A percentile compares a stretch with the other conserved stretches of the same genome.
phyloP scores from a whole-genome alignment of 2,797 vertebrate genomes.

The Cuniculus paca region DNA sequence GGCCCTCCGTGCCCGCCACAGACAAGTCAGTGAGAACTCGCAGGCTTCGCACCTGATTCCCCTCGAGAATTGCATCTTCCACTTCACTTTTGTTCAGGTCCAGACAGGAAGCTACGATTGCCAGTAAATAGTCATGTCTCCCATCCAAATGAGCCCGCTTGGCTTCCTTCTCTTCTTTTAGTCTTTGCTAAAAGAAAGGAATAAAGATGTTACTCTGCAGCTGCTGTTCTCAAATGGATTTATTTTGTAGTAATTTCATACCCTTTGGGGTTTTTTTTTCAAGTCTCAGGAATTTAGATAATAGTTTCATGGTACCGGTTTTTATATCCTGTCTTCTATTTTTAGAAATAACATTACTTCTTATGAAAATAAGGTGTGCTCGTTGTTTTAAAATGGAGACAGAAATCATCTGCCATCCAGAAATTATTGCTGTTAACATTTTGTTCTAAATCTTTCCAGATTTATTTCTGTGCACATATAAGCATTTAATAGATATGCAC shows the following conservation, averaged over 20 bases:
- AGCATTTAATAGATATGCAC: not conserved
- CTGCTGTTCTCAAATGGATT: not conserved
- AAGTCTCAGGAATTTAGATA: slow-evolving; percentile 25
- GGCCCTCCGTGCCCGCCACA: no score
- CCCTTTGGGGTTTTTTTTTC: not conserved
- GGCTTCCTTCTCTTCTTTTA: slow-evolving; percentile 96
- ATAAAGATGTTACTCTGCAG: not conserved
- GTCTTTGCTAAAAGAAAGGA: slow-evolving; percentile 92
- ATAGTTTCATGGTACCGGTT: not conserved
- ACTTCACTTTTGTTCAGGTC: slow-evolving; percentile 93
- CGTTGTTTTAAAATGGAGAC: slow-evolving; percentile 52
- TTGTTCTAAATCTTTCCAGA: slow-evolving; percentile 55
- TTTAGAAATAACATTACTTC: slow-evolving; percentile 64
- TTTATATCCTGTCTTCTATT: slow-evolving; percentile 55
- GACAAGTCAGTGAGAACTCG: not conserved
- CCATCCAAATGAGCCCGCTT: slow-evolving; percentile 94
- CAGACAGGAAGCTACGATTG: slow-evolving; percentile 92
- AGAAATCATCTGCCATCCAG: slow-evolving; percentile 50
- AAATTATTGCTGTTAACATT: slow-evolving; percentile 38
- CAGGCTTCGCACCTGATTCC: slow-evolving; percentile 91
- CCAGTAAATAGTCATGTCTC: slow-evolving; percentile 95
- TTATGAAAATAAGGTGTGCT: slow-evolving; percentile 55
- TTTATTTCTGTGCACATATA: slow-evolving; percentile 29
- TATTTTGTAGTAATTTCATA: slow-evolving; percentile 45
- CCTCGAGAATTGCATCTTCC: slow-evolving; percentile 95